These are phyloP conservation scores for Eriosoma lanigerum DNA, from an alignment of 1,140 invertebrate species.

Conservation along the genomic window DNA sequence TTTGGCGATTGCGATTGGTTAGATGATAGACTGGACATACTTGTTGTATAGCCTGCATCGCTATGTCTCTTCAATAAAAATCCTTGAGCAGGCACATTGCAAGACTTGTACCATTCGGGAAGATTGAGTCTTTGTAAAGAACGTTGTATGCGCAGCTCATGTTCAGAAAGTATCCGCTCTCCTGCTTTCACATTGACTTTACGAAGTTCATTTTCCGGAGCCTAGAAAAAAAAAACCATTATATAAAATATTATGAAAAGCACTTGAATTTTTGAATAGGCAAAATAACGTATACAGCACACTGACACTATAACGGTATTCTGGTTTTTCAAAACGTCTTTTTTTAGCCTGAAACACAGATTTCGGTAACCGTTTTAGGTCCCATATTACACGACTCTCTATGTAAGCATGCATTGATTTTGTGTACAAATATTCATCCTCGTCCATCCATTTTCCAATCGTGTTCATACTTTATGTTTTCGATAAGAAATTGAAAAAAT, in stretches of 20 bases:
- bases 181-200: constrained; percentile 65
- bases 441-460: constrained; percentile 19
- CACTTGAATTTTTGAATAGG: no score
- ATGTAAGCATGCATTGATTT: constrained; percentile 48
- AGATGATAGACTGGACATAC: constrained; percentile 64
- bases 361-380: constrained; percentile 28
- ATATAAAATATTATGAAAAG: background rate
- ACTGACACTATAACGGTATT: constrained; percentile 27
- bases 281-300: no score
- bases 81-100: constrained; percentile 65
- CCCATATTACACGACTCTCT: constrained; percentile 41
- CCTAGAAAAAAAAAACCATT: constrained; percentile 62
- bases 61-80: constrained; percentile 66
- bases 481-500: background rate
- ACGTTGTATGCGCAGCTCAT: constrained; percentile 87
- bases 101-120: constrained; percentile 92
- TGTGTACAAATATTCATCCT: constrained; percentile 33
- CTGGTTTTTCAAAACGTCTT: constrained; percentile 9
- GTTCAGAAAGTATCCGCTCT: constrained; percentile 80
- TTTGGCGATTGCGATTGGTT: constrained; percentile 59
- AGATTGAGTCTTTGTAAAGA: constrained; percentile 90
- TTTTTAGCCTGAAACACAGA: constrained; percentile 25
- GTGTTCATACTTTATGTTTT: constrained; percentile 3
- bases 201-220: constrained; percentile 89
- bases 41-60: constrained; percentile 62